phyloP scores from a whole-genome alignment of 30 jellyfish, hydroid and myxozoan genomes.

The Turritopsis dohrnii region DNA sequence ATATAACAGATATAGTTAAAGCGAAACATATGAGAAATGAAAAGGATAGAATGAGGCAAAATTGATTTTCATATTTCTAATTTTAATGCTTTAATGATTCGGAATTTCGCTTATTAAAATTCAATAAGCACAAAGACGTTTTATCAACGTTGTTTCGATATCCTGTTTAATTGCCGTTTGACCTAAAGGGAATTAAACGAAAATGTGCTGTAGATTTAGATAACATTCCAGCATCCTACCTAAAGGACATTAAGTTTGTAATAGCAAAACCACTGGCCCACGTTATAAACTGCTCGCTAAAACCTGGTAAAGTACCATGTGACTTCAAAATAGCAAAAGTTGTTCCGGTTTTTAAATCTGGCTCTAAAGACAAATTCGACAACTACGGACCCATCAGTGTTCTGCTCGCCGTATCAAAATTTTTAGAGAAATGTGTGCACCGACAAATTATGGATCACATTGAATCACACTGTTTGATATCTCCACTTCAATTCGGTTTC shows the following conservation, averaged over 20 bases:
- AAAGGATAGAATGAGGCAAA: no score
- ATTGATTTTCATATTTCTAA: no score
- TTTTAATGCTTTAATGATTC: no score
- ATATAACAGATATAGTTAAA: no score
- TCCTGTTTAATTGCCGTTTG: no score
- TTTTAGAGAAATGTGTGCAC: neutral
- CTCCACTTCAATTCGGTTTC: neutral
- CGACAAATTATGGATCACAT: neutral
- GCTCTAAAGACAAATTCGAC: constrained; percentile 27
- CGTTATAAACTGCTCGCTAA: constrained; percentile 39
- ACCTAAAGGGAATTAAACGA: neutral
- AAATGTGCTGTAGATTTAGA: constrained; percentile 22
- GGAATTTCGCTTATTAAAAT: no score
- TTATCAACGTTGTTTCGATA: no score
- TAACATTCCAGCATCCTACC: constrained; percentile 35
- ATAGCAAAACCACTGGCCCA: constrained; percentile 41
- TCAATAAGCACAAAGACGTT: no score
- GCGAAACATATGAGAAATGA: no score
- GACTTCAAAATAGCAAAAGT: constrained; percentile 37
- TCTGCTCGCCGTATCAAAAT: constrained; percentile 44
- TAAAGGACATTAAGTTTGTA: constrained; percentile 36
- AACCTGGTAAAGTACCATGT: constrained; percentile 28
- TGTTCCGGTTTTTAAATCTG: constrained; percentile 44
- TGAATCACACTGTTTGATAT: neutral
- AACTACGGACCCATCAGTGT: constrained; percentile 58